phyloP scores from a whole-genome alignment of 2,113 vertebrate genomes.

The Spermophilus dauricus region DNA sequence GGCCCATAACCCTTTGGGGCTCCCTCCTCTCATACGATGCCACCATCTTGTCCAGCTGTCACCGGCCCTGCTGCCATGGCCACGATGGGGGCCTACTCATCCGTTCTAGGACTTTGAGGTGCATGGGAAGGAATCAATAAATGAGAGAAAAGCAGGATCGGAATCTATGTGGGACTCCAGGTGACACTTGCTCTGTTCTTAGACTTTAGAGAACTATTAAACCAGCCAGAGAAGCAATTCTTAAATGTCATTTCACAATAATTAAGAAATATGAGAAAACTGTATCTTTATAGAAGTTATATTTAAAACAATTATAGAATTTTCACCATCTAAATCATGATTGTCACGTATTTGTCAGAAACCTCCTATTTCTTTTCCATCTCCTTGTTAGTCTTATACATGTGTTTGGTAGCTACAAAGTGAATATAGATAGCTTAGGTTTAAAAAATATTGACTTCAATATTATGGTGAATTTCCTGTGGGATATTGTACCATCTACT shows the following conservation, averaged over 20 bases:
- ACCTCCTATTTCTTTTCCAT: not conserved
- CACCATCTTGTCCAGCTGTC: no score
- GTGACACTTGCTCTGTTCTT: not conserved
- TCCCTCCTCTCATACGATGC: not conserved
- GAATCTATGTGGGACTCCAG: accelerated
- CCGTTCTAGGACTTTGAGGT: not conserved
- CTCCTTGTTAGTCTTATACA: not conserved
- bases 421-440: not conserved
- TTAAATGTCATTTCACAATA: not conserved
- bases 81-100: accelerated
- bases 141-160: not conserved
- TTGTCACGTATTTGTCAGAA: not conserved
- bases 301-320: not conserved
- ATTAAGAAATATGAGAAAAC: not conserved
- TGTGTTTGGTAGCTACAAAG: not conserved
- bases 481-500: not conserved
- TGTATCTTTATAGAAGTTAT: not conserved
- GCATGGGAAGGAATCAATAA: not conserved
- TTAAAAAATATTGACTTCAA: slow-evolving; percentile 27
- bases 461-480: not conserved
- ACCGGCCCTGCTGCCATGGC: accelerated
- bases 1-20: not conserved
- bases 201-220: not conserved
- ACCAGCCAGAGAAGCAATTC: not conserved
- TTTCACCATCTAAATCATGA: not conserved